Evolutionary conservation across 2,113 vertebrate genomes (phyloP).

Genomic region (Mionectes macconnelli): DNA sequence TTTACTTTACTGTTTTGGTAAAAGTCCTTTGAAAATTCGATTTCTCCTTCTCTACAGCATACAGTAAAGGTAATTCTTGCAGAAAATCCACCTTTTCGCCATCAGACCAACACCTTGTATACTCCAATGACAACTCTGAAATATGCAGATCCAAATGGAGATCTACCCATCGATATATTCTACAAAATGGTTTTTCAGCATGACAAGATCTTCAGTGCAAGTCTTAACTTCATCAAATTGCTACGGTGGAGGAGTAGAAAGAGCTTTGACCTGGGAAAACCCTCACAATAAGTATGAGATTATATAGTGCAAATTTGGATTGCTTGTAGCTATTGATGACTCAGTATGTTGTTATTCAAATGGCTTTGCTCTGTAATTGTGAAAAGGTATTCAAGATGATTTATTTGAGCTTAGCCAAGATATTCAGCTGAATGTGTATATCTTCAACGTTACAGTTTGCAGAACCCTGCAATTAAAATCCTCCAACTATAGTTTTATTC

Average conservation of each 20-base stretch:
- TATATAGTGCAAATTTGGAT: neutral
- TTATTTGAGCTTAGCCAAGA: neutral
- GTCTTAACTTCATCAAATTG: conserved; percentile 85
- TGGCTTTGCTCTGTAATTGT: neutral
- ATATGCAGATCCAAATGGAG: conserved; percentile 83
- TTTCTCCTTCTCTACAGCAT: conserved; percentile 71
- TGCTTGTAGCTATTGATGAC: neutral
- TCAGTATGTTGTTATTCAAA: neutral
- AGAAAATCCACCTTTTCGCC: conserved; percentile 84
- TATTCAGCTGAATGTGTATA: neutral
- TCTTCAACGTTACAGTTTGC: neutral
- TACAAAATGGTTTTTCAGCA: conserved; percentile 89
- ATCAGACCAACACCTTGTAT: conserved; percentile 85
- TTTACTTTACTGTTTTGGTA: neutral
- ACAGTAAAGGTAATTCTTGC: conserved; percentile 82
- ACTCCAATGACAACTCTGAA: conserved; percentile 87
- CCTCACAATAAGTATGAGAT: conserved; percentile 20
- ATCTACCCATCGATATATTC: conserved; percentile 85
- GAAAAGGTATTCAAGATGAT: neutral
- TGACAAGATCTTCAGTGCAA: conserved; percentile 85
- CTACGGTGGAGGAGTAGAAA: conserved; percentile 84
- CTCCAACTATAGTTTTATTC: neutral
- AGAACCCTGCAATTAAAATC: neutral
- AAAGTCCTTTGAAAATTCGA: neutral
- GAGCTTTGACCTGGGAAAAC: conserved; percentile 78